Base-by-base conservation (phyloP, 2,797 vertebrate genomes). In the Channa striata region DNA sequence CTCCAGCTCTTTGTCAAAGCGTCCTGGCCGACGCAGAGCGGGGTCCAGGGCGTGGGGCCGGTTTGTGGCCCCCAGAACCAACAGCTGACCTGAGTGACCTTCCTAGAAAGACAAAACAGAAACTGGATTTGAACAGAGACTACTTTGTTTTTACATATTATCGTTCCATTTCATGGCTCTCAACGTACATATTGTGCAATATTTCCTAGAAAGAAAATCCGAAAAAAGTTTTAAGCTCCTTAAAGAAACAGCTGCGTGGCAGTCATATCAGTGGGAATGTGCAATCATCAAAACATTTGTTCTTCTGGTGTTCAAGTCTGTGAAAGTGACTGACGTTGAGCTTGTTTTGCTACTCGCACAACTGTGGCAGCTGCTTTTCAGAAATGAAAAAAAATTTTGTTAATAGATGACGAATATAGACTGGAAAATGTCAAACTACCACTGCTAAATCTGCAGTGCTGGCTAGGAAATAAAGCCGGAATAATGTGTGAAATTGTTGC, bases 1-100 rank as follows among this genome's bases (percentile, higher is more conserved):
- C 90, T 99, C 98, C 79, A 99, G 92, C 90, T 99, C 98, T 78
- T 96, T 97, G 85, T 99, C 97, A 11, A 99, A 99, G 25, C 97
- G 94, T 0, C 98, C 98, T 0, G 98, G 98, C 30, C 98, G 93
- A 51, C 98, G 95, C 54, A 99, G 90, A 0, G 98, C 98, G 0
- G 95, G 91, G 75, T 99, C 98, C 36, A 99, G 86, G 0, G 96
- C 95, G 0, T 99, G 95, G 59, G 96, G 97, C 11, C 97, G 94
- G 80, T 99, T 99, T 8, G 98, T 99, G 61, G 98, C 97, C 34
- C 96, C 97, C 13, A 99, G 92, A 6, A 99, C 95, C 86, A 99
- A 49, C 21, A 99, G 90, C 60, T 95, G 97, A 34, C 97, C 97
- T n/a, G 95, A 92, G 68, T 94, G 96, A 66, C 86, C 94, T 80